phyloP scores from a whole-genome alignment of 2,113 vertebrate genomes.

The Galbula dea region DNA sequence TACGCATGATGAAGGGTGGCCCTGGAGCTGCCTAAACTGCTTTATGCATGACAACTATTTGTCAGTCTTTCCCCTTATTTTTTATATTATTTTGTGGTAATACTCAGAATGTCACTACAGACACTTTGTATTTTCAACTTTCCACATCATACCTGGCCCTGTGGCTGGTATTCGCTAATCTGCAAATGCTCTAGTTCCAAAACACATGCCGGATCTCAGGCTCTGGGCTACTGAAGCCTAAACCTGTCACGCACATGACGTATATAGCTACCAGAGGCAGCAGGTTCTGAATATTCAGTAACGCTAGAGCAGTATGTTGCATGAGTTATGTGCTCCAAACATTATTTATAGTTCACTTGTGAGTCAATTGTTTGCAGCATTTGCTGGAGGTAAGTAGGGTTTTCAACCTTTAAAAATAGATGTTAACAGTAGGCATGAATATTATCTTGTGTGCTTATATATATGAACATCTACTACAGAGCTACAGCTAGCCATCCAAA shows the following conservation, averaged over 20 bases:
- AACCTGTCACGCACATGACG: neutral
- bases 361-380: constrained; percentile 32
- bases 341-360: constrained; percentile 38
- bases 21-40: neutral
- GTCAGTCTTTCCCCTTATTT: neutral
- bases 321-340: neutral
- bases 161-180: neutral
- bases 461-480: neutral
- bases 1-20: neutral
- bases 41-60: neutral
- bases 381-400: neutral
- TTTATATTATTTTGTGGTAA: neutral
- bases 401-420: constrained; percentile 20
- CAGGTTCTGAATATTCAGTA: constrained; percentile 26
- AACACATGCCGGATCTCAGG: neutral
- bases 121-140: neutral
- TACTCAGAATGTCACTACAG: neutral
- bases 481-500: neutral
- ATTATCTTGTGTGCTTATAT: neutral
- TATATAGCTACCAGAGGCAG: neutral
- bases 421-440: neutral
- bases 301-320: neutral
- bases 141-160: constrained; percentile 6
- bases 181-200: neutral
- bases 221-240: neutral